Conservation (phyloP, 2,888 invertebrate genomes). For the Taphrorychus bicolor region DNA sequence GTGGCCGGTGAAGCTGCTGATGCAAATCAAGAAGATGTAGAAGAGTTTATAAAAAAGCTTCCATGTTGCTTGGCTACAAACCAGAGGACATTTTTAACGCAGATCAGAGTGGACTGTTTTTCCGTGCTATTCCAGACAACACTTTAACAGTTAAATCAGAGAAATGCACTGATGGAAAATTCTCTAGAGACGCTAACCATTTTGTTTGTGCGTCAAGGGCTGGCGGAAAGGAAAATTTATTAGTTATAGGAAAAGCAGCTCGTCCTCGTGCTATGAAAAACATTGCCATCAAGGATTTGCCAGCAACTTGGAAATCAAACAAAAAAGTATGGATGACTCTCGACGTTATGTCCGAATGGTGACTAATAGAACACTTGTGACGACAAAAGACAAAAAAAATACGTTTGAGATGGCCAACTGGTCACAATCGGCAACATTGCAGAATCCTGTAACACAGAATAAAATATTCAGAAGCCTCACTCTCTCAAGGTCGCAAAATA, state of each 20-base stretch:
- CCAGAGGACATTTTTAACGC: slow-evolving; percentile 9
- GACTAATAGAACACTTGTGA: too few species aligned
- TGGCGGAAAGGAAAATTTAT: neutral
- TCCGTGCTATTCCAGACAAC: slow-evolving; percentile 47
- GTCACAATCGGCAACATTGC: too few species aligned
- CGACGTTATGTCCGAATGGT: slow-evolving; percentile 11
- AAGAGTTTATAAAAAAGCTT: slow-evolving; percentile 3
- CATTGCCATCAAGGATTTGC: slow-evolving; percentile 14
- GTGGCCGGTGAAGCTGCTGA: slow-evolving; percentile 9
- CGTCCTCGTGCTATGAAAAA: slow-evolving; percentile 21
- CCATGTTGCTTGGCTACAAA: neutral
- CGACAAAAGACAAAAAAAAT: too few species aligned
- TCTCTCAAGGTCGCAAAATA: too few species aligned
- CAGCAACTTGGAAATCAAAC: slow-evolving; percentile 8
- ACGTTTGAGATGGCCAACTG: too few species aligned
- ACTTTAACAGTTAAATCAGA: slow-evolving; percentile 47
- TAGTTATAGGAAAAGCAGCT: slow-evolving; percentile 25
- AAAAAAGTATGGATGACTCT: slow-evolving; percentile 23
- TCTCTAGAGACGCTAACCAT: slow-evolving; percentile 10
- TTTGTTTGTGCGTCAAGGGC: slow-evolving; percentile 1
- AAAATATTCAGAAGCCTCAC: too few species aligned
- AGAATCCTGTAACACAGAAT: too few species aligned
- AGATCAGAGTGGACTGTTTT: slow-evolving; percentile 49
- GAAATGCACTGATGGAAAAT: slow-evolving; percentile 21
- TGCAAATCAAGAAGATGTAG: slow-evolving; percentile 1